Evolutionary conservation across 2,113 vertebrate genomes (phyloP), one percentile per base, ranked within the genome.

Genomic region (Strix aluco): DNA sequence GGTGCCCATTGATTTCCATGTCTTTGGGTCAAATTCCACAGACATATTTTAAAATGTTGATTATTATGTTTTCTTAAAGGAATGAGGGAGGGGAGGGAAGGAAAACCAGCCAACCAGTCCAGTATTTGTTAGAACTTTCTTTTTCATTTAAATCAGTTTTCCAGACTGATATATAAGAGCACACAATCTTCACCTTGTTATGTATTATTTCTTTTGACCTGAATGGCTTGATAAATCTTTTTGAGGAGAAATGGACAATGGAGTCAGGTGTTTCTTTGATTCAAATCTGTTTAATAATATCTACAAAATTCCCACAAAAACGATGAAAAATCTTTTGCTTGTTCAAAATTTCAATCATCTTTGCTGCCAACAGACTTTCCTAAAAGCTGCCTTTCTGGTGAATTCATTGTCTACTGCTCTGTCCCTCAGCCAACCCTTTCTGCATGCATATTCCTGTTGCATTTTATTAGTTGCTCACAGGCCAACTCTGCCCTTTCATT

Each of bases 61-160:
- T 57, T 77, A 13, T 40, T 61, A 47, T 6, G 20, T 65, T 59
- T 80, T 52, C 32, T 71, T 66, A 25, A 74, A 54, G n/a, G 6
- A 36, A 61, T 10, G 3, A 4, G 8, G 13, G 4, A 6, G 5
- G 7, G 13, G 9, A 5, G 19, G 5, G 10, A 11, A 52, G 13
- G 6, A 14, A 58, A 57, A 6, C 2, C 8, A 57, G 2, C 25
- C 11, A 32, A 46, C 12, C 2, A 74, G 7, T 7, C 27, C 17
- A 40, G 11, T 67, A 57, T 79, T 62, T 57, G 9, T 32, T 69
- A 34, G 15, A 80, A 47, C 5, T 40, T 88, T 65, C 2, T 40
- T 81, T 71, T 36, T 69, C 0, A 3, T 19, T 79, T 58, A 42
- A n/a, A 80, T 74, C 3, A 6, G 6, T 49, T 86, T 94, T 42